These are phyloP conservation scores for Heliocidaris tuberculata DNA, from an alignment of 35 echinoderm and acorn worm species.

Conservation along the genomic window DNA sequence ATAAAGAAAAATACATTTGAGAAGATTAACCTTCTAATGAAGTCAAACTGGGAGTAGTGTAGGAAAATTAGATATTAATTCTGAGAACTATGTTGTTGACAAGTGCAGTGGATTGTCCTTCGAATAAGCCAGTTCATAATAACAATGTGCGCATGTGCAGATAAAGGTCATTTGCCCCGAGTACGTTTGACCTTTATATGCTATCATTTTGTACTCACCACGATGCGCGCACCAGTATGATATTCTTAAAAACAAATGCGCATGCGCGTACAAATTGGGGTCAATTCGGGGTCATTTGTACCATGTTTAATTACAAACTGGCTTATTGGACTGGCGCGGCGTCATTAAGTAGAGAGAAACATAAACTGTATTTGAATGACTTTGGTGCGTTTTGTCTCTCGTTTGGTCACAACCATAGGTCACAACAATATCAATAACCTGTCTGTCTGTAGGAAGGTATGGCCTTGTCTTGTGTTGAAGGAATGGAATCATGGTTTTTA, in stretches of 20 bases:
- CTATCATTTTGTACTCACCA: too few relatives aligned
- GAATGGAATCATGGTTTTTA: neutral
- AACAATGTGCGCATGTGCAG: too few relatives aligned
- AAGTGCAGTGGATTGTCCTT: neutral
- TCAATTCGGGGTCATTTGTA: too few relatives aligned
- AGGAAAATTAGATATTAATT: neutral
- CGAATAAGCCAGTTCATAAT: too few relatives aligned
- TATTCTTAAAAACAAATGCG: too few relatives aligned
- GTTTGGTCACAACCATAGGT: neutral
- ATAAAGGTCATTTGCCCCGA: too few relatives aligned
- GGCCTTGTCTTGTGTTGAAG: neutral
- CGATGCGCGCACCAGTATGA: too few relatives aligned
- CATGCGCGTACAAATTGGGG: too few relatives aligned
- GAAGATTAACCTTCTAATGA: neutral
- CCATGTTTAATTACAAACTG: too few relatives aligned
- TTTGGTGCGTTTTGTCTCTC: neutral
- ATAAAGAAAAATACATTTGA: neutral
- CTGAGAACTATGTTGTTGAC: neutral
- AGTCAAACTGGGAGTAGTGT: neutral
- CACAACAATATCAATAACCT: neutral
- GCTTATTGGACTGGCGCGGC: neutral
- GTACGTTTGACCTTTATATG: neutral
- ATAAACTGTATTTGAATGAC: neutral
- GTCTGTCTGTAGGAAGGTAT: neutral
- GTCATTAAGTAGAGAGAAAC: neutral